Conservation (phyloP, 2,888 invertebrate species). For the Dasysyrphus albostriatus region DNA sequence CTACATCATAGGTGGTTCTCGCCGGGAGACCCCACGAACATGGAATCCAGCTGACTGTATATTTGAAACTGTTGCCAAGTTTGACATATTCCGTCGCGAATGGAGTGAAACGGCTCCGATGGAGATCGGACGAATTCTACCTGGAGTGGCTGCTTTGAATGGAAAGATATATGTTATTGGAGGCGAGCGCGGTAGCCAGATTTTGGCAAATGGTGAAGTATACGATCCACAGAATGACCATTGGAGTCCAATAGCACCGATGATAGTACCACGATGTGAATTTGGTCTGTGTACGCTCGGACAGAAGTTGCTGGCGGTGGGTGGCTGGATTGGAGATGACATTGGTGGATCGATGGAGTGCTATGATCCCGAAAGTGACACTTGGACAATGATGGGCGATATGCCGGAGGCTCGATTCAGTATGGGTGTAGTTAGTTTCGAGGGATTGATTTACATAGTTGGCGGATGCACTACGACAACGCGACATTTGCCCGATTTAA, state of each 20-base stretch:
- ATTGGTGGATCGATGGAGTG: conserved; percentile 95
- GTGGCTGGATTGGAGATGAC: conserved; percentile 97
- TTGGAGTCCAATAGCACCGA: conserved; percentile 88
- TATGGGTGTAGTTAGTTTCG: conserved; percentile 93
- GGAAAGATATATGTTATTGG: conserved; percentile 96
- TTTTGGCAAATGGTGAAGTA: conserved; percentile 94
- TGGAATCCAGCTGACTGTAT: conserved; percentile 93
- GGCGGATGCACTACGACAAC: conserved; percentile 94
- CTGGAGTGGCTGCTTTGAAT: conserved; percentile 93
- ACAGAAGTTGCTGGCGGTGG: conserved; percentile 93
- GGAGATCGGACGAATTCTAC: conserved; percentile 93
- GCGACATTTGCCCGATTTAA: conserved; percentile 91
- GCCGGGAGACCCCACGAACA: conserved; percentile 89
- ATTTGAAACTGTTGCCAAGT: conserved; percentile 92
- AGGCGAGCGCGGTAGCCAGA: conserved; percentile 95
- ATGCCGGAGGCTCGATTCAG: conserved; percentile 94
- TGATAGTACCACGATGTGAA: conserved; percentile 94
- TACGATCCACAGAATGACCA: conserved; percentile 89
- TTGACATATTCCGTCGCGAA: conserved; percentile 87
- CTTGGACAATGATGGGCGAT: conserved; percentile 91
- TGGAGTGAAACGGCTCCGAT: conserved; percentile 93
- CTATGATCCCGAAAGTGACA: conserved; percentile 91
- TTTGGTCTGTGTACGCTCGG: conserved; percentile 94
- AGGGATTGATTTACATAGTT: conserved; percentile 91
- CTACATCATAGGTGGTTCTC: conserved; percentile 94